Evolutionary conservation across 2,888 invertebrate species (phyloP), one percentile per base, ranked within the genome.

Genomic region (Epistrophe eligans): DNA sequence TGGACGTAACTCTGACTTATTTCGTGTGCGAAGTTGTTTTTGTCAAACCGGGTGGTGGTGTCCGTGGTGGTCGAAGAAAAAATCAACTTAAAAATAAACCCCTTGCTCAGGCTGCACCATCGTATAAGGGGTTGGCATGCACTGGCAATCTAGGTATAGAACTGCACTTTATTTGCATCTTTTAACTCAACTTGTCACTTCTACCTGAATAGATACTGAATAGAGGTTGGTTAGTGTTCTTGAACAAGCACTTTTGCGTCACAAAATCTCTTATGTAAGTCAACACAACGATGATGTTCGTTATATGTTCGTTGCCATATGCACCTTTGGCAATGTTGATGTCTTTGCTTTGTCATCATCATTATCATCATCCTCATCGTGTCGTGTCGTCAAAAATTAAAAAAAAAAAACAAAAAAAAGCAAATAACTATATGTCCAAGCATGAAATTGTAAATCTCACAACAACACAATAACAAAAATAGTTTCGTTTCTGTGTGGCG

Each of bases 11-110:
- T 17, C 35, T 38, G 38, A 10, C 40, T 60, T 48, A 70, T 80
- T 58, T 48, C 7, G 60, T 55, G 81, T 81, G 77, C 70, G 81
- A 50, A 57, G 77, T 70, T 81, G 81, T 81, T 77, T 85, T 66
- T 6, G 45, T 17, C 50, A 73, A 73, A 45, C 28, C 40, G 48
- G 17, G n/a, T 13, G 62, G 6, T 3, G 24, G 32, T 5, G 35
- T 8, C 9, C 48, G 17, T 50, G 32, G 17, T 48, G 45, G 17
- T 77, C 58, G 32, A 77, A n/a, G 32, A 77, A n/a, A 28, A 11
- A 71, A 77, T 67, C 32, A 77, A 77, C n/a, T 81, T 77, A 74
- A 73, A 84, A 81, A 85, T 77, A 77, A 71, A 73, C 62, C 28
- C 62, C 66, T 48, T 17, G 7, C 52, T 38, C 35, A 64, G 28